Base-by-base conservation (phyloP, 2,888 invertebrate genomes). In the Rhorus exstirpatorius region DNA sequence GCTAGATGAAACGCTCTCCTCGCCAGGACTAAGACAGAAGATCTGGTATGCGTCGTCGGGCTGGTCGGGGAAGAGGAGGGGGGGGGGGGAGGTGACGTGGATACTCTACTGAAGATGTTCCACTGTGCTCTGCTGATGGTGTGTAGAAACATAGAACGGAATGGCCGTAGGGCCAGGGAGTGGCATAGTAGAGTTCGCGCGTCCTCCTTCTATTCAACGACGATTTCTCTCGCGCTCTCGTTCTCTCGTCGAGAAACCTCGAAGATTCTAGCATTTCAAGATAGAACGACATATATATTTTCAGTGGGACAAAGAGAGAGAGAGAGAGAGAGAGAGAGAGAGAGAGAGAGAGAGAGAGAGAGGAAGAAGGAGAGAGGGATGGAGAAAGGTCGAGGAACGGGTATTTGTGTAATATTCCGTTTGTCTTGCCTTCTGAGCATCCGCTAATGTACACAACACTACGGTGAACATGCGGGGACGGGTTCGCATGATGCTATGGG, bases 401-500 rank as follows among this genome's bases (percentile, higher is more conserved):
- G 90, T 93, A 93, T 93, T 93, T 93, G 92, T 92, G 92, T 92
- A 93, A 93, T 93, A 93, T 93, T 93, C 92, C 93, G 93, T 92
- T 93, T 93, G 93, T 93, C 93, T 93, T 92, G 91, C 88, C 92
- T 92, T 91, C 90, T 89, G 91, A 92, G 91, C 90, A 91, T 91
- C 89, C 91, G 90, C 92, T 93, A 92, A 93, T 93, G 93, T 92
- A 92, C 92, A 93, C 91, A 92, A 92, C 91, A 90, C 90, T 86
- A 88, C 84, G 86, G 84, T 74, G 84, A 83, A 77, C 65, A 80
- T 61, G 78, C 21, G 41, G 68, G 80, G 76, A 63, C 67, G 82
- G 76, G 80, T 68, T 83, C 63, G 67, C 72, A 77, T 82, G 77
- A 60, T 81, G 79, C 79, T 67, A 46, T 17, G 58, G 79, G 84